These are phyloP conservation scores for Cephalopholis sonnerati DNA, from an alignment of 2,113 vertebrate genomes.

Conservation along the genomic window DNA sequence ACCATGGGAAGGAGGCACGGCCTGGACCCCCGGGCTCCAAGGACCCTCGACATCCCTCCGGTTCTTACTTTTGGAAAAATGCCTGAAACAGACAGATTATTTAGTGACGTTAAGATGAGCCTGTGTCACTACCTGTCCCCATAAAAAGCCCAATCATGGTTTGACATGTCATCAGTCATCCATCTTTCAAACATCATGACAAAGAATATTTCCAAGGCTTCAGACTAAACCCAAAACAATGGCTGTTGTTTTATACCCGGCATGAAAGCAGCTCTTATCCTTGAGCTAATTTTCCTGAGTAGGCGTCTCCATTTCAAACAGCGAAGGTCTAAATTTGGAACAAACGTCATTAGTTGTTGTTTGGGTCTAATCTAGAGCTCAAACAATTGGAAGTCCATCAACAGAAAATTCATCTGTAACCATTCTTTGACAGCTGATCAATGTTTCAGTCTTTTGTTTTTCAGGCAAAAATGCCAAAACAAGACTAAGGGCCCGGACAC, in stretches of 20 bases:
- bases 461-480: not conserved
- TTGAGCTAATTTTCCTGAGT: conserved; percentile 1
- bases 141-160: conserved; percentile 10
- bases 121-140: not conserved
- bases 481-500: not conserved
- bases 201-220: not conserved
- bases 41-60: conserved; percentile 80
- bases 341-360: not conserved
- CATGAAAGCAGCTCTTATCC: conserved; percentile 13
- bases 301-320: conserved; percentile 16
- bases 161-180: not conserved
- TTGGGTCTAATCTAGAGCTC: conserved; percentile 1
- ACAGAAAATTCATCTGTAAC: not conserved
- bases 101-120: not conserved
- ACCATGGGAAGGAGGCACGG: conserved; percentile 78
- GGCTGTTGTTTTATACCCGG: not conserved
- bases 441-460: not conserved
- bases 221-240: conserved; percentile 15
- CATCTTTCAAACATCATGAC: not conserved
- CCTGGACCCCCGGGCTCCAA: conserved; percentile 85
- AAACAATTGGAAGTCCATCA: not conserved
- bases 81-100: conserved; percentile 79
- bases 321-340: conserved; percentile 12
- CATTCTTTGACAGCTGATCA: not conserved
- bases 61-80: conserved; percentile 89